Evolutionary conservation across 2,113 vertebrate genomes (phyloP), one percentile per base, ranked within the genome.

Genomic region (Neogobius melanostomus): DNA sequence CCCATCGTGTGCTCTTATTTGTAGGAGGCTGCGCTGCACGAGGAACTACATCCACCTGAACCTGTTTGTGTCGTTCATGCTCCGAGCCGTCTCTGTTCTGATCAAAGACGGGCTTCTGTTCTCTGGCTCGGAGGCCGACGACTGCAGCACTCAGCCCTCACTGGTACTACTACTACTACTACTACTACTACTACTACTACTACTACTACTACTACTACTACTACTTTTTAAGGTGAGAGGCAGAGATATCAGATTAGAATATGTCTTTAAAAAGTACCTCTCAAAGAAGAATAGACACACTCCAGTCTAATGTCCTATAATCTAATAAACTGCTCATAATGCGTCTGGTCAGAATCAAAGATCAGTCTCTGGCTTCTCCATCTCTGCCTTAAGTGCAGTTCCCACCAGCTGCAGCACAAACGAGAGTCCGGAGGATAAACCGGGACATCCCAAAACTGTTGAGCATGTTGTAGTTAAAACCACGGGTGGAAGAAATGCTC

Each of bases 21-120:
- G 63, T 72, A 98, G 97, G 91, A 98, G 95, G 78, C 95, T 99
- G 45, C 96, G 95, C 75, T 99, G 97, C 65, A 98, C 93, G 16
- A 92, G 97, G 49, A 99, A 99, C 88, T 99, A 95, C 90, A 98
- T 99, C 91, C 97, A 99, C 84, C 94, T 98, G 88, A 98, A 99
- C 81, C 84, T 99, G 68, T 99, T 98, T 17, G 90, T 94, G 69
- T 98, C 97, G 0, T 99, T 98, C 90, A 97, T 98, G 85, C 92
- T 98, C 67, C 91, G 96, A 54, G 96, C 96, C 8, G 93, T 94
- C 66, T 95, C 95, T 0, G 96, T 98, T 45, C 94, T 99, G 76
- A 93, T 93, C 77, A 98, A 98, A 76, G 96, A 99, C 2, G 86
- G 93, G 16, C 89, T 98, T 67, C 91, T 98, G 15, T 98, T 97